A percentile compares a stretch with the other conserved stretches of the same genome.
Conservation (phyloP, 2,888 invertebrate species). For the Brachypalpus laphriformis region DNA sequence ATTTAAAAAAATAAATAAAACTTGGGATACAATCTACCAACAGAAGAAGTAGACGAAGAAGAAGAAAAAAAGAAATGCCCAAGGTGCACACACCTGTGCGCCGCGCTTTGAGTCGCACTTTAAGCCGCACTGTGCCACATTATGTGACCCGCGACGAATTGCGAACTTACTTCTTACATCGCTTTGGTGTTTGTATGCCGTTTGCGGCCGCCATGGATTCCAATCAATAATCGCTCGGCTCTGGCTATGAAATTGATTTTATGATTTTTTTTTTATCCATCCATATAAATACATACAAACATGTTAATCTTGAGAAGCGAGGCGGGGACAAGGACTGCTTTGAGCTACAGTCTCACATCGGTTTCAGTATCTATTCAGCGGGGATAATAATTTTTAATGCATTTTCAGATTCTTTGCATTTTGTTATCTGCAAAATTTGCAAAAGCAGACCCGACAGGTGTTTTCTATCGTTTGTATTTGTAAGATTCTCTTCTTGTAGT, state of each 20-base stretch:
- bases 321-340: neutral
- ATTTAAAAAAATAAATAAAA: constrained; percentile 13
- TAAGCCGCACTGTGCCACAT: constrained; percentile 50
- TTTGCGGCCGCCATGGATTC: constrained; percentile 36
- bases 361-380: neutral
- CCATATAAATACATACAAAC: neutral
- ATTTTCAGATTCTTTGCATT: constrained; percentile 39
- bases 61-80: constrained; percentile 16
- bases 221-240: constrained; percentile 59
- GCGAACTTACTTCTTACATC: constrained; percentile 36
- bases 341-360: neutral
- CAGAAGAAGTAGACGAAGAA: neutral
- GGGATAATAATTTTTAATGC: constrained; percentile 37
- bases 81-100: constrained; percentile 68
- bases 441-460: constrained; percentile 21
- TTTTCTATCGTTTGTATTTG: constrained; percentile 7
- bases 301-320: neutral
- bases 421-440: constrained; percentile 17
- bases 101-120: constrained; percentile 20
- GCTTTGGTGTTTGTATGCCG: neutral
- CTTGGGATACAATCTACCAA: constrained; percentile 23
- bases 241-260: constrained; percentile 66
- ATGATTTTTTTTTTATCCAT: constrained; percentile 40
- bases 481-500: neutral
- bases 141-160: constrained; percentile 63